phyloP scores from a whole-genome alignment of 2,888 invertebrate genomes.

The Omphaloscelis lunosa region DNA sequence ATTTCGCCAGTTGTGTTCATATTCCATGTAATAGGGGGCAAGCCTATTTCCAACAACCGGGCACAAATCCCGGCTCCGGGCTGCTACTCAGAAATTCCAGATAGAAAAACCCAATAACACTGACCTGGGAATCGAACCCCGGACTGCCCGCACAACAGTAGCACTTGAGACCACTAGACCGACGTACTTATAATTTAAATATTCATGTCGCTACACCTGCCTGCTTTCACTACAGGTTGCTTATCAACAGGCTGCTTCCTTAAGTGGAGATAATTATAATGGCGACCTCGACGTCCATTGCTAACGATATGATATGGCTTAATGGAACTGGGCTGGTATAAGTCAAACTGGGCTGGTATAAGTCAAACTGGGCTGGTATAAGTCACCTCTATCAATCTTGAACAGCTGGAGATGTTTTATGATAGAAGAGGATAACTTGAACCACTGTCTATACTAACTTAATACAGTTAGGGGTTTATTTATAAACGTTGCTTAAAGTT shows the following conservation, averaged over 20 bases:
- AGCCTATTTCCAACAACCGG: too few relatives aligned
- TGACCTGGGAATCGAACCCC: background rate
- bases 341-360: too few relatives aligned
- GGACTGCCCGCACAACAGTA: background rate
- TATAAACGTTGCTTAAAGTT: too few relatives aligned
- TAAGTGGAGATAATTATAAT: conserved; percentile 38
- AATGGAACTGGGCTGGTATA: conserved; percentile 5
- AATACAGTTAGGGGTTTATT: too few relatives aligned
- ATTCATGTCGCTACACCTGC: conserved; percentile 33
- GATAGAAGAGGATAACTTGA: background rate
- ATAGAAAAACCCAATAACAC: background rate
- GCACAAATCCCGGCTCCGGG: too few relatives aligned
- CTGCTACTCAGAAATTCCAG: too few relatives aligned
- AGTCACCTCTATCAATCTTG: background rate
- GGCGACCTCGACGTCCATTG: background rate
- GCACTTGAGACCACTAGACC: background rate
- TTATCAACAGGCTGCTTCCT: conserved; percentile 25
- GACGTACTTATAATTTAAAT: conserved; percentile 33
- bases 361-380: background rate
- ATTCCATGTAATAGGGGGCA: too few relatives aligned
- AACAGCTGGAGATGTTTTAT: background rate
- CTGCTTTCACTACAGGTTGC: conserved; percentile 42
- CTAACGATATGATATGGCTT: conserved; percentile 13
- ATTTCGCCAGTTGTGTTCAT: too few relatives aligned
- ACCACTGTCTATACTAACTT: background rate